These are phyloP conservation scores for Mellivora capensis DNA, from an alignment of 2,113 vertebrate genomes.

Conservation along the genomic window DNA sequence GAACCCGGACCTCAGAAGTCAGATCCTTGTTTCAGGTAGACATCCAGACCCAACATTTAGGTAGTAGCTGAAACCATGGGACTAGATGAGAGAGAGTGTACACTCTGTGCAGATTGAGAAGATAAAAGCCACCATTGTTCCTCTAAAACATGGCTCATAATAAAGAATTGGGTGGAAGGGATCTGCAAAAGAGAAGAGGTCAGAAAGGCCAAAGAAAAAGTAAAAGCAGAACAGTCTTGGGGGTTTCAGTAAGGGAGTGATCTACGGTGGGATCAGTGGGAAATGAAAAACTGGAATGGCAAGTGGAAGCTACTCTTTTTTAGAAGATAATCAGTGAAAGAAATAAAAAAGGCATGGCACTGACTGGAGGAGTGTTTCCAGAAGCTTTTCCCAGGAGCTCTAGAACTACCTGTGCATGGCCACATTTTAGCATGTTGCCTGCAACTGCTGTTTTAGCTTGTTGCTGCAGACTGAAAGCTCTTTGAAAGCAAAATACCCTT, in stretches of 20 bases:
- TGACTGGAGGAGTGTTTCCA: background rate
- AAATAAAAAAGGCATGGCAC: background rate
- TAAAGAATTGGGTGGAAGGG: background rate
- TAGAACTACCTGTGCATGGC: accelerated
- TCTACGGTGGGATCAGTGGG: background rate
- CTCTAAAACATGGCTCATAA: background rate
- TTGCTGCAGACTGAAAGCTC: background rate
- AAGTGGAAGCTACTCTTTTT: background rate
- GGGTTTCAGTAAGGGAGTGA: background rate
- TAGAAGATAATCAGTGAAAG: background rate
- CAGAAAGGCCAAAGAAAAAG: background rate
- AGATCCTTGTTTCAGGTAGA: background rate
- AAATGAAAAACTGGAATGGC: background rate
- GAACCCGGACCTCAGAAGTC: background rate
- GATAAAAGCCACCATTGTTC: background rate
- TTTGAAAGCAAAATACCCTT: background rate
- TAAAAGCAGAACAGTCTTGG: background rate
- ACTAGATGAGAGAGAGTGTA: background rate
- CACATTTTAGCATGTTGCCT: background rate
- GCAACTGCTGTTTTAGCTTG: background rate
- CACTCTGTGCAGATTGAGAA: background rate
- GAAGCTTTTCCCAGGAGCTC: background rate
- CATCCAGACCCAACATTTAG: background rate
- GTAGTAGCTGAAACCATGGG: background rate
- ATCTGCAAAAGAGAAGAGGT: background rate